A percentile compares a stretch with the other conserved stretches of the same genome.
Conservation (phyloP, 1,140 invertebrate genomes). For the Colletes latitarsis region DNA sequence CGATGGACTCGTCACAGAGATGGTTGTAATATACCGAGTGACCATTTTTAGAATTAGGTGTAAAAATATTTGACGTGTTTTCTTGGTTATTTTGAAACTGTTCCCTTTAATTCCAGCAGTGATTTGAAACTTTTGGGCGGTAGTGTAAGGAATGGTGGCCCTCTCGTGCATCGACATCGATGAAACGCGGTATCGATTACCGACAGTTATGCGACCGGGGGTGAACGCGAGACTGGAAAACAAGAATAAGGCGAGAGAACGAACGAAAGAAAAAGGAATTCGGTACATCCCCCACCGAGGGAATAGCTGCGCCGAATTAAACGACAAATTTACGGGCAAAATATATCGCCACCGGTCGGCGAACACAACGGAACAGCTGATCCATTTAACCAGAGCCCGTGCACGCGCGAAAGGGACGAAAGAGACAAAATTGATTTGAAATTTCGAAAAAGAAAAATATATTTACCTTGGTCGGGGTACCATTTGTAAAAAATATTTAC, state of each 20-base stretch:
- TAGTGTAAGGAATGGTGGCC: neutral
- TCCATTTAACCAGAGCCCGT: slow-evolving; percentile 2
- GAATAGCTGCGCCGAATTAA: slow-evolving; percentile 25
- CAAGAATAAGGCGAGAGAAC: too few relatives aligned
- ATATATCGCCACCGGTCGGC: neutral
- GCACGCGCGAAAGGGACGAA: too few relatives aligned
- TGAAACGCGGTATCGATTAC: slow-evolving; percentile 19
- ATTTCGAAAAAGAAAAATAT: neutral
- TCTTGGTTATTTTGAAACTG: too few relatives aligned
- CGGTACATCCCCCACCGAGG: neutral
- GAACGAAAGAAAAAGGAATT: neutral
- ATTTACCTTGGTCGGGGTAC: too few relatives aligned
- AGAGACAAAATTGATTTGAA: neutral
- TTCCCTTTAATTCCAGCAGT: too few relatives aligned
- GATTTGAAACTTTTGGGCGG: too few relatives aligned
- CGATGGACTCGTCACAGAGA: too few relatives aligned
- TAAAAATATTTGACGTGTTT: too few relatives aligned
- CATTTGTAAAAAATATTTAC: too few relatives aligned
- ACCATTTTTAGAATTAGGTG: too few relatives aligned
- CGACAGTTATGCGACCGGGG: neutral
- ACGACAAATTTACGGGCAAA: slow-evolving; percentile 20
- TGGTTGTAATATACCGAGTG: too few relatives aligned
- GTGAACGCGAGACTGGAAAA: neutral
- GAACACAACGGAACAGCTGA: slow-evolving; percentile 23
- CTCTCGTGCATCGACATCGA: slow-evolving; percentile 1